Evolutionary conservation across 1,140 invertebrate species (phyloP).

Genomic region (Drosophila equinoxialis): DNA sequence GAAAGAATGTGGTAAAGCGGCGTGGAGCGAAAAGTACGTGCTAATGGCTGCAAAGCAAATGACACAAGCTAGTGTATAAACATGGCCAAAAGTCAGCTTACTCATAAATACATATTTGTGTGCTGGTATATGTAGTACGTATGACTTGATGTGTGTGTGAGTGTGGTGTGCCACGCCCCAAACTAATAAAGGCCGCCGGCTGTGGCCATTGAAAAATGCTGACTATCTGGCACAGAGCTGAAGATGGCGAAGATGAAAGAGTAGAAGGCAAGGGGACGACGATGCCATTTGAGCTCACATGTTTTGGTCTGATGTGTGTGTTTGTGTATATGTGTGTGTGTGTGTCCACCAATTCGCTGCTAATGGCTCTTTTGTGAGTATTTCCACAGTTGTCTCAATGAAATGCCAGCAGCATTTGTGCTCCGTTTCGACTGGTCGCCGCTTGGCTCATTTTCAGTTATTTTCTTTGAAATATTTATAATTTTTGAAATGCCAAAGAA

Average conservation of each 20-base stretch:
- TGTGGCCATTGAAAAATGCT: conserved; percentile 73
- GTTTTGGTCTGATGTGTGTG: conserved; percentile 1
- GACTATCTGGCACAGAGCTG: conserved; percentile 58
- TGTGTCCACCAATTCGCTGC: conserved; percentile 73
- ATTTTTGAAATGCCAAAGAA: conserved; percentile 69
- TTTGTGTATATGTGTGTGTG: conserved; percentile 32
- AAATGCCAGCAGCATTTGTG: conserved; percentile 56
- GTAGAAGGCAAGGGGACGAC: conserved; percentile 3
- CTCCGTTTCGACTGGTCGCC: conserved; percentile 23
- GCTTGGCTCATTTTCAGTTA: conserved; percentile 61
- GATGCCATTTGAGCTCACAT: conserved; percentile 29
- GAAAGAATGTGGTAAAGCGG: conserved; percentile 8
- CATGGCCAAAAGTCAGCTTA: conserved; percentile 66
- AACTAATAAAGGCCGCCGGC: conserved; percentile 68
- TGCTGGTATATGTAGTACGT: not conserved
- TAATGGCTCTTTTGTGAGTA: conserved; percentile 79
- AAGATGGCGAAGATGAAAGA: not conserved
- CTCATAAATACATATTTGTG: conserved; percentile 59
- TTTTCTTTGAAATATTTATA: conserved; percentile 75
- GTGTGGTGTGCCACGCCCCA: conserved; percentile 48
- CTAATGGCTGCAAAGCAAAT: conserved; percentile 75
- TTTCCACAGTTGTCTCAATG: conserved; percentile 62
- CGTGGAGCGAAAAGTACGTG: conserved; percentile 61
- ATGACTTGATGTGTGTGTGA: not conserved
- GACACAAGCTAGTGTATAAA: conserved; percentile 64